A percentile compares a stretch with the other conserved stretches of the same genome.
Evolutionary conservation across 1,140 invertebrate genomes (phyloP).

Genomic region (Leptopilina clavipes): DNA sequence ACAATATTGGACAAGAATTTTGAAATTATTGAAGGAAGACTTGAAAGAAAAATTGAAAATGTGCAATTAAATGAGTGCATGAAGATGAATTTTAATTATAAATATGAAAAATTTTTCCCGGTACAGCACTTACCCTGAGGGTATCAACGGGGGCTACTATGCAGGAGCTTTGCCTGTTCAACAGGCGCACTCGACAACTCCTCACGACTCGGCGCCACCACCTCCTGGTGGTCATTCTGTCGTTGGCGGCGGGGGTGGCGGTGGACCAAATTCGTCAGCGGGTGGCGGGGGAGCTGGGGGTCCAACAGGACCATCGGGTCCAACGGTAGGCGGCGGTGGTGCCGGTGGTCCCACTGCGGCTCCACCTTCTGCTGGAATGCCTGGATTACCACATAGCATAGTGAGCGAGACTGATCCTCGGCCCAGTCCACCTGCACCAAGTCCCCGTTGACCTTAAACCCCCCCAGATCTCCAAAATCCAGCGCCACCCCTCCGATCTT

Average conservation of each 20-base stretch:
- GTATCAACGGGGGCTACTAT: conserved; percentile 84
- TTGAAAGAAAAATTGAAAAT: too few species aligned
- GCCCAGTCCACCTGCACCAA: conserved; percentile 72
- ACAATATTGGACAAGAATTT: too few species aligned
- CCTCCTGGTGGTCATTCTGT: conserved; percentile 77
- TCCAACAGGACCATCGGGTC: conserved; percentile 60
- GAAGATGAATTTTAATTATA: not conserved
- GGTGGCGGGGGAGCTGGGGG: conserved; percentile 60
- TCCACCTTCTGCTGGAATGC: conserved; percentile 66
- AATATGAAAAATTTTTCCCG: conserved; percentile 61
- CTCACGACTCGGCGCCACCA: conserved; percentile 80
- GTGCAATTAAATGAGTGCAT: not conserved
- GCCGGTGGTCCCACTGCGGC: conserved; percentile 60
- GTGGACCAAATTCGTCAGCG: conserved; percentile 66
- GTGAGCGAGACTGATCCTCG: conserved; percentile 73
- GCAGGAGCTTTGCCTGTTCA: conserved; percentile 81
- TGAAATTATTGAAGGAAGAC: too few species aligned
- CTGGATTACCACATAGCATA: conserved; percentile 74
- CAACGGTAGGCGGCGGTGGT: conserved; percentile 64
- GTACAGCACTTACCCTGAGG: conserved; percentile 77
- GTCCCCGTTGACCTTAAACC: conserved; percentile 73
- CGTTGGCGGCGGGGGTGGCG: conserved; percentile 63
- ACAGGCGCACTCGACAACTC: conserved; percentile 85
- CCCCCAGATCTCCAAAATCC: conserved; percentile 44
- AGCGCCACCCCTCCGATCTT: conserved; percentile 61